These are phyloP conservation scores for Myopa tessellatipennis DNA, from an alignment of 2,888 invertebrate genomes.

Conservation along the genomic window DNA sequence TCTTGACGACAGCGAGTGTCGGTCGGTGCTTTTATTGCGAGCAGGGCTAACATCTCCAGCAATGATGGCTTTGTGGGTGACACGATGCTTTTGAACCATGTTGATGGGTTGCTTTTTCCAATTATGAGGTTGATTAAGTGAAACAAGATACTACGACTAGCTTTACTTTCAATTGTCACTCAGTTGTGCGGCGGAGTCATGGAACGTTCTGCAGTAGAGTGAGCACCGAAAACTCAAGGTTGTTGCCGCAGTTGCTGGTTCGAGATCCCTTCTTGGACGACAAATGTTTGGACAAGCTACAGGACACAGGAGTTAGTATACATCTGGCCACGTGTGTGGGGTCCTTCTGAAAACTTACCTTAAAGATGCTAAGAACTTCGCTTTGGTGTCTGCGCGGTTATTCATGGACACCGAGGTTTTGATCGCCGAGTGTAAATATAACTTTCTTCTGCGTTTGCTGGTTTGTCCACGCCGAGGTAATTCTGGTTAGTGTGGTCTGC, in stretches of 20 bases:
- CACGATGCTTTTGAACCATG: slow-evolving; percentile 64
- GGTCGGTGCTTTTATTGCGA: slow-evolving; percentile 50
- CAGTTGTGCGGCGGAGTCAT: slow-evolving; percentile 68
- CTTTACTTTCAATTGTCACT: no score
- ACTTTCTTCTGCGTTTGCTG: background rate
- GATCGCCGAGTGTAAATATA: background rate
- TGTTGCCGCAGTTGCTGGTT: slow-evolving; percentile 86
- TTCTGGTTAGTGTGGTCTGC: slow-evolving; percentile 35
- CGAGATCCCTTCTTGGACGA: slow-evolving; percentile 85
- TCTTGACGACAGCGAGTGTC: slow-evolving; percentile 54
- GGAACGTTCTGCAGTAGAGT: slow-evolving; percentile 89
- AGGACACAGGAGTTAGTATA: slow-evolving; percentile 9
- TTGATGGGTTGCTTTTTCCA: slow-evolving; percentile 40
- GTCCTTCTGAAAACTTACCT: slow-evolving; percentile 55
- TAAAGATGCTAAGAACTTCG: slow-evolving; percentile 64
- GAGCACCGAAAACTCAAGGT: slow-evolving; percentile 84
- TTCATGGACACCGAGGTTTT: slow-evolving; percentile 56
- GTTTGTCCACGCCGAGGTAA: slow-evolving; percentile 6
- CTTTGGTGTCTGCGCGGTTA: slow-evolving; percentile 65
- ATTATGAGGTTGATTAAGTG: no score
- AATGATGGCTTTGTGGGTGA: slow-evolving; percentile 55
- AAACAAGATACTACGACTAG: no score
- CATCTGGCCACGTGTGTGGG: background rate
- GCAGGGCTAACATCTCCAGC: slow-evolving; percentile 61
- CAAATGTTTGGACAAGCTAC: slow-evolving; percentile 84